Conservation (phyloP, 2,888 invertebrate species). For the Phasia obesa region DNA sequence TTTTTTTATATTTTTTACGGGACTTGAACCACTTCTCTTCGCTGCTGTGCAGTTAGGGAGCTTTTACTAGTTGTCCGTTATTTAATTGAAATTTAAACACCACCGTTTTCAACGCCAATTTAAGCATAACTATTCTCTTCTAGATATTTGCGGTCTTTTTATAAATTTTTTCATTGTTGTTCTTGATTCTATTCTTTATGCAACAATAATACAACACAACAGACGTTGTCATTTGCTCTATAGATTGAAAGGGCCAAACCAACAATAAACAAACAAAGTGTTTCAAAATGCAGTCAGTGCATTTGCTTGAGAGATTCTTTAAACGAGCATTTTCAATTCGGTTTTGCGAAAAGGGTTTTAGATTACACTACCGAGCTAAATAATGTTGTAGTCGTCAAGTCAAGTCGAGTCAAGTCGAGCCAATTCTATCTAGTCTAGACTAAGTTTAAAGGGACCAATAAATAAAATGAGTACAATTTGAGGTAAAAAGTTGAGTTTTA, state of each 20-base stretch:
- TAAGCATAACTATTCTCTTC: slow-evolving; percentile 68
- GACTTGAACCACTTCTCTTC: neutral
- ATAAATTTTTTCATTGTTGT: slow-evolving; percentile 60
- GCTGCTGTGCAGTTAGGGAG: neutral
- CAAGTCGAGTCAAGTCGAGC: slow-evolving; percentile 32
- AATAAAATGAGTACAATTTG: slow-evolving; percentile 68
- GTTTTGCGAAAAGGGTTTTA: slow-evolving; percentile 73
- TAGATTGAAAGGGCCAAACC: slow-evolving; percentile 63
- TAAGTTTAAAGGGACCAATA: slow-evolving; percentile 30
- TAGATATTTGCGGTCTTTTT: slow-evolving; percentile 67
- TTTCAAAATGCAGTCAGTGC: slow-evolving; percentile 44
- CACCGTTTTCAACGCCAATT: slow-evolving; percentile 68
- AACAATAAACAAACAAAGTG: slow-evolving; percentile 67
- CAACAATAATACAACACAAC: slow-evolving; percentile 48
- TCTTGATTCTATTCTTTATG: slow-evolving; percentile 46
- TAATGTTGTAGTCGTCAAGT: slow-evolving; percentile 34
- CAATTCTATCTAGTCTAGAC: slow-evolving; percentile 33
- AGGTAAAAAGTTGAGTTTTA: slow-evolving; percentile 72
- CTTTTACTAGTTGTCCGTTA: slow-evolving; percentile 40
- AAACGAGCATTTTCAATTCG: slow-evolving; percentile 32
- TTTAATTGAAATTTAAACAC: slow-evolving; percentile 40
- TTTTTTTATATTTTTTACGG: neutral
- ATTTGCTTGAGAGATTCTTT: slow-evolving; percentile 3
- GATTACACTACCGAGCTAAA: slow-evolving; percentile 73
- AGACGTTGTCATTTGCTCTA: slow-evolving; percentile 33